Evolutionary conservation across 2,797 vertebrate species (phyloP), one percentile per base, ranked within the genome.

Genomic region (Ceryle rudis): DNA sequence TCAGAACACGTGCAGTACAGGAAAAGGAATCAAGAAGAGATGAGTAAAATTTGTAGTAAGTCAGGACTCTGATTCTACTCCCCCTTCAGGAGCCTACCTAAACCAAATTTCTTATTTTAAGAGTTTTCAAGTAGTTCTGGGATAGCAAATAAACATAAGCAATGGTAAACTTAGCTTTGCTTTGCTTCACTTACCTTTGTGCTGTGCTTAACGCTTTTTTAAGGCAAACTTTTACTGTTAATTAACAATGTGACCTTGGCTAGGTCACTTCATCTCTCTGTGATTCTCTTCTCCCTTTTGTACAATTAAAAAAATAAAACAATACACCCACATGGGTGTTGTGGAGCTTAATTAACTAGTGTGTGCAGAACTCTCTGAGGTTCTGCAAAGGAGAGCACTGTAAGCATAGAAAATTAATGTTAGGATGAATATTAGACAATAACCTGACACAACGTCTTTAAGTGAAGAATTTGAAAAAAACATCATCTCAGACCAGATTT

Each of bases 311-410:
- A 86, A 52, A 72, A 88, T 90, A 93, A 91, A 95, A 81, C 82
- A 90, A 75, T 55, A n/a, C 47, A 64, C 9, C 51, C 90, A 80
- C 90, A 39, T 37, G 57, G 54, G 80, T 44, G 86, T 49, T 72
- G 79, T 78, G 87, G 86, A 89, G 55, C 58, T 92, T 95, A 90
- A 96, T 94, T 95, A 96, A 90, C 82, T 81, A 42, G 22, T 64
- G 28, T 31, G 44, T 60, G 60, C 5, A 29, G 81, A 55, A 75
- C 42, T 35, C 41, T 86, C 79, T 41, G 65, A 79, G 58, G 26
- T 77, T 88, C 73, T 88, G 77, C 62, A 75, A 51, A 90, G 28
- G 31, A 85, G 49, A 86, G 33, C 62, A 73, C 20, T 1, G 0
- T 33, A 81, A 89, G 66, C 55, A 83, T 5, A 79, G 79, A 84